Evolutionary conservation across 2,888 invertebrate species (phyloP), one percentile per base, ranked within the genome.

Genomic region (Athalia cordata): DNA sequence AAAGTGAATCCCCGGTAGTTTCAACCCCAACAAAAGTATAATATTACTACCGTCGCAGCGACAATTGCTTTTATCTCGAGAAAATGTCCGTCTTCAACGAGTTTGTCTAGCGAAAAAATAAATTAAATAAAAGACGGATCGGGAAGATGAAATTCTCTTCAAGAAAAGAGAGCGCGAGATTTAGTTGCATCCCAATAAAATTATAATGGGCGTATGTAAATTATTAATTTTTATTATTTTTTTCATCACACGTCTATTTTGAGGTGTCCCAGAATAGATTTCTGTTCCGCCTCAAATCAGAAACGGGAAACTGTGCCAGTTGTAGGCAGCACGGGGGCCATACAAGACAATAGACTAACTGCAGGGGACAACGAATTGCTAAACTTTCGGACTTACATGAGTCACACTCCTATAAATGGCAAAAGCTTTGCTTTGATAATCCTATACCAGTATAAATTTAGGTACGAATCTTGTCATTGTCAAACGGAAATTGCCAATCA

Each of bases 381-480:
- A 70, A 77, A 77, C 62, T 77, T 52, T 67, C n/a, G 61, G 72
- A 77, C 62, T 77, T 52, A 59, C n/a, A 50, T 72, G 70, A 77
- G 77, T 77, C 77, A 77, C 50, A 59, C 47, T 6, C 13, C 70
- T 68, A 45, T 77, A 70, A 77, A 77, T 49, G 61, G 77, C 11
- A 6, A 68, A 29, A 62, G 77, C 13, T 15, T 52, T 29, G 29
- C 29, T 29, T 29, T 29, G 29, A 29, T 29, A 29, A 29, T 29
- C 29, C 29, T 29, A 29, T 29, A 29, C 29, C 29, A 29, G 29
- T 29, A 29, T 29, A 29, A 29, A 47, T 11, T 77, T 47, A 57
- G 45, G 57, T 72, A 43, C 72, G 59, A 72, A 72, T 72, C 45
- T 72, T 47, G 59, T 72, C 57, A 47, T 57, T 59, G n/a, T 47